phyloP scores from a whole-genome alignment of 2,797 vertebrate species.

The Myioborus melanocephalus region DNA sequence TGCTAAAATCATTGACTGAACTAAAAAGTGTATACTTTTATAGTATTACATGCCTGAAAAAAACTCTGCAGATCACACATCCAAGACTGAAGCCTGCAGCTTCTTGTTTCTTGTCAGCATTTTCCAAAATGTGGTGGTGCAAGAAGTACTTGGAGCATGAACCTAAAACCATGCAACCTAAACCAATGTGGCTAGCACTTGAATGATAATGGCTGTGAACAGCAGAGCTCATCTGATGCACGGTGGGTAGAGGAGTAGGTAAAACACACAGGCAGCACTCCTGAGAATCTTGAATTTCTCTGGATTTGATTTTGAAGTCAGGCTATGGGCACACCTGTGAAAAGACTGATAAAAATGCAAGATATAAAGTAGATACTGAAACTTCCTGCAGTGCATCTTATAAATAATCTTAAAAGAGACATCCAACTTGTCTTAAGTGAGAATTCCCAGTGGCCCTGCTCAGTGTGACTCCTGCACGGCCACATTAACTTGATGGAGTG shows the following conservation, averaged over 20 bases:
- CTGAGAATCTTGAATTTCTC: neutral
- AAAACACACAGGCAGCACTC: neutral
- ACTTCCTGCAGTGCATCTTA: neutral
- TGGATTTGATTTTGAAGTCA: neutral
- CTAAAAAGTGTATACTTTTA: neutral
- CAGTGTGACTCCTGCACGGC: neutral
- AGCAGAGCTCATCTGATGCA: neutral
- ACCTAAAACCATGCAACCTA: neutral
- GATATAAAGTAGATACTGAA: neutral
- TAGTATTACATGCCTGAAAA: neutral
- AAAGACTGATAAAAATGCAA: neutral
- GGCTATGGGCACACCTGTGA: neutral
- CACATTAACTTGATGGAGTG: neutral
- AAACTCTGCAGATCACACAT: neutral
- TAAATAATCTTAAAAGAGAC: neutral
- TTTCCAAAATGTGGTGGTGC: neutral
- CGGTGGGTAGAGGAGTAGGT: fast-evolving
- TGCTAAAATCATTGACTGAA: neutral
- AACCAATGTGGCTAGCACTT: fast-evolving
- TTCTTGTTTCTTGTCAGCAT: neutral
- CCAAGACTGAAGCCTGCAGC: neutral
- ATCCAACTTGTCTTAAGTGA: neutral
- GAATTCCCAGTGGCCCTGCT: neutral
- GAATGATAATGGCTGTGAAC: too few relatives aligned
- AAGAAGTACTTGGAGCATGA: neutral